These are phyloP conservation scores for Bombyx mandarina DNA, from an alignment of 1,140 invertebrate genomes.

Conservation along the genomic window DNA sequence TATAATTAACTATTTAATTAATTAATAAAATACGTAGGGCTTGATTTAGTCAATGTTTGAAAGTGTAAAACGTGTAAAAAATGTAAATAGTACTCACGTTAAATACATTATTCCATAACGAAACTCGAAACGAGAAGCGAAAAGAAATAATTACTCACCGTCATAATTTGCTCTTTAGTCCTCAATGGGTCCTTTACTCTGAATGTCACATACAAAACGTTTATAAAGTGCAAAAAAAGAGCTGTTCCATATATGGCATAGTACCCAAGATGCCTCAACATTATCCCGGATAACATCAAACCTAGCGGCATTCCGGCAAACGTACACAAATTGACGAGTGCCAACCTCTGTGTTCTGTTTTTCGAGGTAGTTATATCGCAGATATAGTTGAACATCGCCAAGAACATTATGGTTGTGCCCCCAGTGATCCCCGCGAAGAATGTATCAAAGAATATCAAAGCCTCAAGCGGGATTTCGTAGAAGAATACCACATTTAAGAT, in stretches of 20 bases:
- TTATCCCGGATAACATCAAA: neutral
- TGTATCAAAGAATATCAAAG: neutral
- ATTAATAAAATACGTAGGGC: too few relatives aligned
- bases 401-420: neutral
- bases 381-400: neutral
- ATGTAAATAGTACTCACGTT: too few relatives aligned
- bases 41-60: too few relatives aligned
- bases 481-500: constrained; percentile 35
- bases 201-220: too few relatives aligned
- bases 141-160: too few relatives aligned
- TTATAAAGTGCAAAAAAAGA: neutral
- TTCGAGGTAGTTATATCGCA: constrained; percentile 39
- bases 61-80: too few relatives aligned
- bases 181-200: too few relatives aligned
- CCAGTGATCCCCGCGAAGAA: neutral
- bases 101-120: too few relatives aligned
- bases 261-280: neutral
- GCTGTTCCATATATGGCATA: neutral
- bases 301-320: neutral
- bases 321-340: constrained; percentile 77
- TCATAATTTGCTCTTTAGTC: too few relatives aligned
- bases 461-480: too few relatives aligned
- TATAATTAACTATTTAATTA: too few relatives aligned
- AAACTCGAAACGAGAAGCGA: too few relatives aligned
- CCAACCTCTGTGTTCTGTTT: constrained; percentile 84